Percentiles rank a stretch among this genome's conserved stretches.
These are phyloP conservation scores for Pseudococcus jackbeardsleyi DNA, from an alignment of 2,888 invertebrate species.

Conservation along the genomic window DNA sequence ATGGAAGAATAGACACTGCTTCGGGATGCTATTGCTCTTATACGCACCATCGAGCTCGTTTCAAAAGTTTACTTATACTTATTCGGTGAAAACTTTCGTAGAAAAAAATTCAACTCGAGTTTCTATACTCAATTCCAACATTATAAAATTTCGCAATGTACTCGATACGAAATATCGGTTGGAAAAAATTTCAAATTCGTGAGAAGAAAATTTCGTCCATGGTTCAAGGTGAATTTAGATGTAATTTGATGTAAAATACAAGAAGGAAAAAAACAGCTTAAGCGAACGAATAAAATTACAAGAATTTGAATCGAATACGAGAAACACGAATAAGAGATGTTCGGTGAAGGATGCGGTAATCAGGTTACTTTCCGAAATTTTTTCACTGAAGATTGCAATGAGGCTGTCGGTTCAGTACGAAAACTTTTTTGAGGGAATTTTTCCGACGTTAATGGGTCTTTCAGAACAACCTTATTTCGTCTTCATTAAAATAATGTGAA, in stretches of 20 bases:
- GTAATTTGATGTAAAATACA: background rate
- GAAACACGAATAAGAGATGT: background rate
- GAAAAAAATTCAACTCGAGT: background rate
- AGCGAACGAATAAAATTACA: background rate
- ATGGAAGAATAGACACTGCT: background rate
- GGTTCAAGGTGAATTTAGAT: conserved; percentile 2
- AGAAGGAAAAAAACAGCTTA: background rate
- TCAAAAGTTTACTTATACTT: background rate
- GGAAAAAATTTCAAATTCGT: background rate
- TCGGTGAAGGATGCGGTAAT: background rate
- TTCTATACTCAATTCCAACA: background rate
- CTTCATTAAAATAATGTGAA: no score
- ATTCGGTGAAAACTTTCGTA: background rate
- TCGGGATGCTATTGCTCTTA: background rate
- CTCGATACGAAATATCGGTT: background rate
- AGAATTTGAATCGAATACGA: background rate
- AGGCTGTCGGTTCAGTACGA: no score
- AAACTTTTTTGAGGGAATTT: no score
- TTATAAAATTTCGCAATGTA: background rate
- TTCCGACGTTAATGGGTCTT: no score
- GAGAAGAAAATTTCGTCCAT: background rate
- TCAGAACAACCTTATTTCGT: no score
- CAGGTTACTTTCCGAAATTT: no score
- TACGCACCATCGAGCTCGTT: conserved; percentile 10
- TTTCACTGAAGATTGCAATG: no score